Evolutionary conservation across 2,888 invertebrate species (phyloP).

Genomic region (Drosophila kambysellisi): DNA sequence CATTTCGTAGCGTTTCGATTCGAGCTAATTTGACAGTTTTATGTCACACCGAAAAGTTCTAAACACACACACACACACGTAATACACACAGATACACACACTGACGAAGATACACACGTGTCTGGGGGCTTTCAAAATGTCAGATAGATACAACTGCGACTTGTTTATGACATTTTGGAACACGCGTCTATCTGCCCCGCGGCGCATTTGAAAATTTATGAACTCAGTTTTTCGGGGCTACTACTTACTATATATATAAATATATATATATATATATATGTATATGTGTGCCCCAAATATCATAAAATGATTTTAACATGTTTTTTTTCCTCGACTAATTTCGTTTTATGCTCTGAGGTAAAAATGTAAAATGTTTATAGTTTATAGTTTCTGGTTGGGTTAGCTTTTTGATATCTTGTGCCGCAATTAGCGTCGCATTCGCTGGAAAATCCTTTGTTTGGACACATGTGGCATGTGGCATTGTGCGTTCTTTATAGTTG

Average conservation of each 20-base stretch:
- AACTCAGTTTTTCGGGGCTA: slow-evolving; percentile 37
- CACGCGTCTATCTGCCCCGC: slow-evolving; percentile 59
- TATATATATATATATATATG: slow-evolving; percentile 7
- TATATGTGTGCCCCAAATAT: slow-evolving; percentile 43
- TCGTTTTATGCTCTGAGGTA: slow-evolving; percentile 55
- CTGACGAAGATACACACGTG: slow-evolving; percentile 44
- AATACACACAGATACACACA: slow-evolving; percentile 19
- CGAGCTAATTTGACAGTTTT: slow-evolving; percentile 77
- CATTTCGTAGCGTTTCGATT: slow-evolving; percentile 46
- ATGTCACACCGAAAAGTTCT: slow-evolving; percentile 60
- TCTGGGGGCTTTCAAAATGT: slow-evolving; percentile 71
- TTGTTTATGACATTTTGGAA: slow-evolving; percentile 77
- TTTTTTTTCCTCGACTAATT: slow-evolving; percentile 73
- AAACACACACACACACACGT: slow-evolving; percentile 24
- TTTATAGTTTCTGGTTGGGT: slow-evolving; percentile 51
- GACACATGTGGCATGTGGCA: slow-evolving; percentile 68
- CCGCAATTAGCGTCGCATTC: slow-evolving; percentile 70
- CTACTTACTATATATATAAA: slow-evolving; percentile 24
- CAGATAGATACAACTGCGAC: slow-evolving; percentile 45
- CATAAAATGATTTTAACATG: slow-evolving; percentile 69
- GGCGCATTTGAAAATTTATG: slow-evolving; percentile 60
- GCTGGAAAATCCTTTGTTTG: slow-evolving; percentile 75
- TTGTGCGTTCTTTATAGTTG: slow-evolving; percentile 32
- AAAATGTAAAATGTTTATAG: slow-evolving; percentile 61
- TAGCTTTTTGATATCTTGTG: slow-evolving; percentile 39